Evolutionary conservation across 2,797 vertebrate genomes (phyloP), one percentile per base, ranked within the genome.

Genomic region (Dendrocincla tyrannina): DNA sequence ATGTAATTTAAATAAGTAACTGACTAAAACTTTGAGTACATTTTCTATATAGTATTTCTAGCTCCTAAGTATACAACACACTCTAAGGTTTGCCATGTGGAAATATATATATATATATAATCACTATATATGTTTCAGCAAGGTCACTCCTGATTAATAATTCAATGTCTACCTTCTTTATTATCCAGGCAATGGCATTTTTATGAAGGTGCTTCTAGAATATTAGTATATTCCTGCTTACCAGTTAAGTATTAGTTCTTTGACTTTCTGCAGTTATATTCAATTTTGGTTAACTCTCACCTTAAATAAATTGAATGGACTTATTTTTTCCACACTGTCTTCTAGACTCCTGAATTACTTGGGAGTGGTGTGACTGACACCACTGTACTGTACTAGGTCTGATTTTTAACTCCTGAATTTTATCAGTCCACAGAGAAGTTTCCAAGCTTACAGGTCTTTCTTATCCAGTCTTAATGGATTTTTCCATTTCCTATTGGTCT

Each of bases 81-180:
- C 42, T 84, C 85, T 25, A 64, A 72, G 23, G 30, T 39, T 85
- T 33, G 47, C 59, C 55, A 44, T 70, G 32, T 55, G 22, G 55
- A 89, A 85, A 91, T 82, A 59, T 70, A 90, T 85, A 55, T 55
- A 55, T 55, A 49, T n/a, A n/a, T 55, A 50, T 56, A 63, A 58
- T 91, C 70, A 37, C 86, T 91, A 37, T 84, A 39, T 80, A 0
- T 56, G 19, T 83, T 93, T 88, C 89, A 83, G 39, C 59, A 86
- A 72, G 74, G 59, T 91, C 77, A 78, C 13, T 91, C 41, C 28
- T 88, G 72, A 69, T 94, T 81, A 91, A 88, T 89, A 93, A 95
- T 94, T 88, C 68, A 69, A 17, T 0, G 0, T 44, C 28, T 39
- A 41, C 32, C 14, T 80, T 70, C 77, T 74, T 85, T 89, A 64